Base-by-base conservation (phyloP, 2,888 invertebrate genomes). In the Ectemnius cavifrons region DNA sequence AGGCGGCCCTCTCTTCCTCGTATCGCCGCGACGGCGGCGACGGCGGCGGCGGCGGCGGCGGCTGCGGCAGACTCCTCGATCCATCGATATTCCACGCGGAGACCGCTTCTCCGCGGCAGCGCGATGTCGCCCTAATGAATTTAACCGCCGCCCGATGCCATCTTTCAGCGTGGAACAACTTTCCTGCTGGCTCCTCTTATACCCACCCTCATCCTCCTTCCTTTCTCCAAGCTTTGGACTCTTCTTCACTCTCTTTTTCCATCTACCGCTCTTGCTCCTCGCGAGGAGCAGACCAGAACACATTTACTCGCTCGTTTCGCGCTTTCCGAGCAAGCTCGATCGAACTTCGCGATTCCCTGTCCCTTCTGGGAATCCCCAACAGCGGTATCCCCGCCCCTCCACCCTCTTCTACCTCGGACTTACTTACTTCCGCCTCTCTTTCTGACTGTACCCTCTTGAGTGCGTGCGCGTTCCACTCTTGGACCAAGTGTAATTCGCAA, bases 81-180 rank as follows among this genome's bases (percentile, higher is more conserved):
- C 79, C 82, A 84, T 84, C 84, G 84, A 83, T 84, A 85, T 85
- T 85, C 83, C 69, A 46, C 59, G 67, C 77, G 76, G 82, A 81
- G 61, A 67, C 76, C 74, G 47, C 71, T 49, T 73, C 77, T 69
- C 69, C 71, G 70, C 69, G 27, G 28, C 77, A 64, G 67, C 61
- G 69, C 77, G 69, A 74, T 82, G 80, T 83, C 79, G 66, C 71
- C 73, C 81, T 84, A 84, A 85, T 85, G 82, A 85, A 85, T 84
- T 85, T 83, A 83, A 80, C 78, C 67, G 75, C 70, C 71, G 75
- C 73, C 79, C 80, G 76, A 77, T 75, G 77, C 70, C 59, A 69
- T 69, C 68, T 72, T 63, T 58, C 57, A 63, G 63, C 62, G 49
- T 71, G 56, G 59, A 71, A 63, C 71, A 64, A 67, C 71, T 71